A percentile compares a stretch with the other conserved stretches of the same genome.
phyloP scores from a whole-genome alignment of 2,797 vertebrate species.

The Craterocephalus amniculus region DNA sequence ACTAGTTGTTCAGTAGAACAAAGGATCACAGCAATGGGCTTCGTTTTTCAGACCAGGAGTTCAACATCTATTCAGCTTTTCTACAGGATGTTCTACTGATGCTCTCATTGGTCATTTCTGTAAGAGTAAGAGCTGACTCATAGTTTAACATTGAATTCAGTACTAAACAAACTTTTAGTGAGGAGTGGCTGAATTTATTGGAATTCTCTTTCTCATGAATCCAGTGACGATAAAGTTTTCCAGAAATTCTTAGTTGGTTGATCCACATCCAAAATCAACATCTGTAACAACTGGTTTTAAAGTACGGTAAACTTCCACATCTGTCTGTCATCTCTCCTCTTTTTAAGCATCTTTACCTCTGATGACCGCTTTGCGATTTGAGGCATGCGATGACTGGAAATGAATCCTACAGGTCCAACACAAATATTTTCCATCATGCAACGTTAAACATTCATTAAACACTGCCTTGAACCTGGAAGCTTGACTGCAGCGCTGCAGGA shows the following conservation, averaged over 20 bases:
- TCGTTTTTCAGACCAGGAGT: neutral
- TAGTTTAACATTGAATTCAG: conserved; percentile 3
- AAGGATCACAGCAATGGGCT: neutral
- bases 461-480: neutral
- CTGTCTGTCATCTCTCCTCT: neutral
- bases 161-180: conserved; percentile 6
- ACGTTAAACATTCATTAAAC: conserved; percentile 7
- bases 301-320: conserved; percentile 2
- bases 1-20: neutral
- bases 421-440: conserved; percentile 6
- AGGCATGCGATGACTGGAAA: neutral
- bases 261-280: neutral
- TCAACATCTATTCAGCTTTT: neutral
- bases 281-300: conserved; percentile 3
- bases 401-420: neutral
- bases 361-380: conserved; percentile 6
- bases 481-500: conserved; percentile 4
- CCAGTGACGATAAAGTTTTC: neutral
- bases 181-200: neutral
- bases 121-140: conserved; percentile 8
- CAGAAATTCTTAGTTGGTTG: neutral
- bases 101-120: neutral
- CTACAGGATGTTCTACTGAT: neutral
- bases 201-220: conserved; percentile 8
- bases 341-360: conserved; percentile 1